phyloP scores from a whole-genome alignment of 2,113 vertebrate species.

The Halcyon senegalensis region DNA sequence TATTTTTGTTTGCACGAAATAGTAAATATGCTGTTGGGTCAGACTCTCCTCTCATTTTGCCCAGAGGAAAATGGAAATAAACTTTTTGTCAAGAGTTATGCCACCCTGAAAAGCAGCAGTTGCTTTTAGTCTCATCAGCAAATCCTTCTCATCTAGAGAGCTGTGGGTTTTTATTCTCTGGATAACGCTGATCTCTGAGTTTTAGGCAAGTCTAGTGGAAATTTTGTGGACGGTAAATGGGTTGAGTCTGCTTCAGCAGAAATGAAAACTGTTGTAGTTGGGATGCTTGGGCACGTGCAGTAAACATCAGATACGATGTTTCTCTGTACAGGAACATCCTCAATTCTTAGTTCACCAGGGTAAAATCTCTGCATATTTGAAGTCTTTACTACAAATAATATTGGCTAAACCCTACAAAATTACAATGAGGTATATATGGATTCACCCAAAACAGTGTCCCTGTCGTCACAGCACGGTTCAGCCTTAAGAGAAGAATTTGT shows the following conservation, averaged over 20 bases:
- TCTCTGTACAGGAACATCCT: background rate
- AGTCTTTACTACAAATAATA: background rate
- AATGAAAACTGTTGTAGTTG: background rate
- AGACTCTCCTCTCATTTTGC: background rate
- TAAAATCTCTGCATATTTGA: background rate
- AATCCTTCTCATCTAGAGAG: background rate
- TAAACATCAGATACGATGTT: rapidly evolving
- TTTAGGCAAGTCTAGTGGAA: background rate
- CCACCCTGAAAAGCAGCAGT: background rate
- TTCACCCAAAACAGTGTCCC: background rate
- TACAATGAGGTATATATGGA: no score
- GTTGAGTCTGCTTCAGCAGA: background rate
- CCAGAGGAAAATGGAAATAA: background rate
- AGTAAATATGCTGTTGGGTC: constrained; percentile 32
- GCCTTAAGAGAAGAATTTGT: background rate
- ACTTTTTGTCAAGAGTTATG: background rate
- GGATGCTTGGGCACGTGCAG: background rate
- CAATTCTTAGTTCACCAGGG: background rate
- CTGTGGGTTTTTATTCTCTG: background rate
- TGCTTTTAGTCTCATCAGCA: background rate
- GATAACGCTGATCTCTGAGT: background rate
- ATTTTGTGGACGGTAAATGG: background rate
- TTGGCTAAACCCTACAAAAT: background rate
- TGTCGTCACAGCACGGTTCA: background rate
- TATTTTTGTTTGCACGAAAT: constrained; percentile 55